These are phyloP conservation scores for Poeciliopsis retropinna DNA, from an alignment of 2,113 vertebrate genomes.

Conservation along the genomic window DNA sequence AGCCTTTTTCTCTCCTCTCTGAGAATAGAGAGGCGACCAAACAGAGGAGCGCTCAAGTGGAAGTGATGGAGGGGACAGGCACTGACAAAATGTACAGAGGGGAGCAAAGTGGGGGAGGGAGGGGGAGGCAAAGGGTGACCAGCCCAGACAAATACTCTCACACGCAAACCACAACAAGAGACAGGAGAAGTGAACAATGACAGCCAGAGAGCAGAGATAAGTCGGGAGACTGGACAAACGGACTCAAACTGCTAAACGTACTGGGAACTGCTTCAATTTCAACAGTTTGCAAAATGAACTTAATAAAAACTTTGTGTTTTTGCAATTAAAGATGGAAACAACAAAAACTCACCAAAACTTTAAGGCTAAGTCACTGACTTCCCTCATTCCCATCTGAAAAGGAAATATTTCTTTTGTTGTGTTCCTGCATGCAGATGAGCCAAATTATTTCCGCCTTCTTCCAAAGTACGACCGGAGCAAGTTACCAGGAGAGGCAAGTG, in stretches of 20 bases:
- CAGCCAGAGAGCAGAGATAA: slow-evolving; percentile 50
- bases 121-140: slow-evolving; percentile 53
- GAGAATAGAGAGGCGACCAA: slow-evolving; percentile 62
- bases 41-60: slow-evolving; percentile 75
- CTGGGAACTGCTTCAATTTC: slow-evolving; percentile 3
- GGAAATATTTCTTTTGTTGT: slow-evolving; percentile 15
- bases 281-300: slow-evolving; percentile 4
- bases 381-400: slow-evolving; percentile 48
- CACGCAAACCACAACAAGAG: slow-evolving; percentile 72
- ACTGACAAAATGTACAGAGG: slow-evolving; percentile 74
- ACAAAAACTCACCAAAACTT: slow-evolving; percentile 69
- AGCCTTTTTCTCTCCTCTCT: slow-evolving; percentile 53
- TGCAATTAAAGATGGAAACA: not conserved
- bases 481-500: slow-evolving; percentile 66
- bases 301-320: slow-evolving; percentile 19
- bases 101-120: slow-evolving; percentile 34
- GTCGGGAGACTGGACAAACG: slow-evolving; percentile 28
- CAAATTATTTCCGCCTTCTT: slow-evolving; percentile 32
- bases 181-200: slow-evolving; percentile 62
- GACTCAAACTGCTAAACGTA: slow-evolving; percentile 2
- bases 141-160: slow-evolving; percentile 74
- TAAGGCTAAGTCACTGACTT: slow-evolving; percentile 20
- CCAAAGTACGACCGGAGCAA: slow-evolving; percentile 43
- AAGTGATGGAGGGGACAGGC: slow-evolving; percentile 78
- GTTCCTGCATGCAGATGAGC: slow-evolving; percentile 16